Evolutionary conservation across 2,113 vertebrate species (phyloP), one percentile per base, ranked within the genome.

Genomic region (Pungitius pungitius): DNA sequence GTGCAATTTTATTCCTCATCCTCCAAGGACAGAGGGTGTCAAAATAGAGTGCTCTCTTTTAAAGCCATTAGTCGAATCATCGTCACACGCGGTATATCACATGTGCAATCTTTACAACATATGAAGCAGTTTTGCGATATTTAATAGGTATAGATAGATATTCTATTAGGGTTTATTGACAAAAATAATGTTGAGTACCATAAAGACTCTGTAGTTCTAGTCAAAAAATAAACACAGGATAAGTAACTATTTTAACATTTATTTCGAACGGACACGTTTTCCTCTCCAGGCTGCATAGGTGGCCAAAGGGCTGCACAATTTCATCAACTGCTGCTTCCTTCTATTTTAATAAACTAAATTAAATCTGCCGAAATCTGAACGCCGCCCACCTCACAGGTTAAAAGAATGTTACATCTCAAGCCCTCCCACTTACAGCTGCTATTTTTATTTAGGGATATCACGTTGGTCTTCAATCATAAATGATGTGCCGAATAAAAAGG

Each of bases 381-480:
- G 30, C 63, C 39, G 35, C 67, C 61, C 60, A 74, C 45, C 58
- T 78, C 33, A 37, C 14, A 66, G 58, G 26, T 52, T 35, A 52
- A 9, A 9, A 20, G 27, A 37, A 85, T 47, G 43, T 73, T 74
- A 57, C 18, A 66, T 24, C 12, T 73, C 47, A 43, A 71, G 0
- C 15, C 33, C n/a, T 70, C 59, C 67, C 64, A 67, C 58, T 51
- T 61, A n/a, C 52, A 78, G 66, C 30, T 76, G 67, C 17, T 40
- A 71, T 69, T 77, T 57, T 22, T 78, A 39, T 74, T 57, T 64
- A 26, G 49, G 27, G 9, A 58, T 12, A 33, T 54, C 51, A 56
- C 30, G 24, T 51, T 64, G 26, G 57, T 69, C n/a, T 42, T 65
- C 76, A 78, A 75, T 75, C 56, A 58, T 3, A 78, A 78, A 55